Evolutionary conservation across 2,113 vertebrate species (phyloP).

Genomic region (Gavialis gangeticus): DNA sequence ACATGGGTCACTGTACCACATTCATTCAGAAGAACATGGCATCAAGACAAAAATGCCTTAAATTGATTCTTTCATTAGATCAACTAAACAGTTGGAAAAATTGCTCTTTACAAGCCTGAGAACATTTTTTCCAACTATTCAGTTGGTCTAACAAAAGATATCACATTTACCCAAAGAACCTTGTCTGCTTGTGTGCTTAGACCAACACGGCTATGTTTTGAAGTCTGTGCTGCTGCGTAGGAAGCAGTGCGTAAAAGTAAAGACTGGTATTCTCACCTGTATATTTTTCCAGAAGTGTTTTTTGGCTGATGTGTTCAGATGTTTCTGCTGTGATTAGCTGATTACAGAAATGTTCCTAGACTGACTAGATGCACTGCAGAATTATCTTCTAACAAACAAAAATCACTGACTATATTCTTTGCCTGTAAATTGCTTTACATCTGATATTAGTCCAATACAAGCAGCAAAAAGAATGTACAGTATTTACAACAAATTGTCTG

Average conservation of each 20-base stretch:
- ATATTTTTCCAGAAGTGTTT: not conserved
- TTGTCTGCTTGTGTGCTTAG: too few relatives aligned
- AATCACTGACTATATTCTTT: rapidly evolving
- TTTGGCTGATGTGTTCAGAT: not conserved
- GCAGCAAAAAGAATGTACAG: rapidly evolving
- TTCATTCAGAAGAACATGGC: not conserved
- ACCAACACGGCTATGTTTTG: not conserved
- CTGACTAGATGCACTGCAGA: not conserved
- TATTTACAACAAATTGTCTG: not conserved
- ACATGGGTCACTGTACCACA: not conserved
- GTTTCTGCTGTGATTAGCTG: not conserved
- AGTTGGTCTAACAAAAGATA: too few relatives aligned
- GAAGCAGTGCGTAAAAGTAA: not conserved
- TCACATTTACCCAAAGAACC: too few relatives aligned
- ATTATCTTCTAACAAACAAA: not conserved
- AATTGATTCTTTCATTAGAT: not conserved
- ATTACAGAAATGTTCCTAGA: not conserved
- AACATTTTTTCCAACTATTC: too few relatives aligned
- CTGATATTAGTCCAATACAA: rapidly evolving
- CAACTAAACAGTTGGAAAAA: too few relatives aligned
- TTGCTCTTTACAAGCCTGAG: too few relatives aligned
- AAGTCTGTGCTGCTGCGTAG: not conserved
- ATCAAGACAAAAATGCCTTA: not conserved
- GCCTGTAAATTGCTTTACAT: rapidly evolving
- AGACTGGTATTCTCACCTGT: not conserved